phyloP scores from a whole-genome alignment of 2,797 vertebrate species.

The Pagetopsis macropterus region DNA sequence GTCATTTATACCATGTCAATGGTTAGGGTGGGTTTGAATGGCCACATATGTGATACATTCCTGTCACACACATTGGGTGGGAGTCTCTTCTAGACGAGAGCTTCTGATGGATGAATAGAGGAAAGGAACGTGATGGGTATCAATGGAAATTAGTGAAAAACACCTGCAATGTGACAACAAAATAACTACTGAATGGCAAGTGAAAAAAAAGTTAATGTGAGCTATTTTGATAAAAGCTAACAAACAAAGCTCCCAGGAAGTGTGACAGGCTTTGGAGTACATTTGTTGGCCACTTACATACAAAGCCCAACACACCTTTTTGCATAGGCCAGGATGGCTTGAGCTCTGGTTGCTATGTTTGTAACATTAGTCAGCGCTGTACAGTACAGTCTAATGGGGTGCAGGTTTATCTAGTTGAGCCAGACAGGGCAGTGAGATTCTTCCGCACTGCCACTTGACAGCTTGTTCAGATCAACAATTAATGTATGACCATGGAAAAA shows the following conservation, averaged over 20 bases:
- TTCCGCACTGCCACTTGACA: slow-evolving; percentile 2
- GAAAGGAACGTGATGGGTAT: slow-evolving; percentile 16
- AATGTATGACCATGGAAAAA: neutral
- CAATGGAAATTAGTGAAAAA: slow-evolving; percentile 22
- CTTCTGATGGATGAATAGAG: slow-evolving; percentile 4
- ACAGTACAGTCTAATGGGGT: neutral
- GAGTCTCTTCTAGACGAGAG: slow-evolving; percentile 38
- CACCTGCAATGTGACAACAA: neutral
- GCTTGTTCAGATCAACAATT: slow-evolving; percentile 1
- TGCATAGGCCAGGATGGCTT: neutral
- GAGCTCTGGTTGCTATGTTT: neutral
- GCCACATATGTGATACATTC: neutral
- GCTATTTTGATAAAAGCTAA: too few species aligned
- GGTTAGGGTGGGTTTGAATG: neutral
- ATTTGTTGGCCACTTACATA: too few species aligned
- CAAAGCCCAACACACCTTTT: neutral
- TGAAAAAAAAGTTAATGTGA: neutral
- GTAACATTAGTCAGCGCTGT: slow-evolving; percentile 9
- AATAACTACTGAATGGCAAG: neutral
- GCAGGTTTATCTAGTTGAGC: slow-evolving; percentile 35
- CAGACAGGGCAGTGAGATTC: slow-evolving; percentile 17
- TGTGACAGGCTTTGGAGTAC: too few species aligned
- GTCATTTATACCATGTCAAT: neutral
- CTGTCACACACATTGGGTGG: neutral
- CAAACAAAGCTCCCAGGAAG: too few species aligned